A percentile compares a stretch with the other conserved stretches of the same genome.
Conservation (phyloP, 2,888 invertebrate genomes). For the Helobdella robusta region DNA sequence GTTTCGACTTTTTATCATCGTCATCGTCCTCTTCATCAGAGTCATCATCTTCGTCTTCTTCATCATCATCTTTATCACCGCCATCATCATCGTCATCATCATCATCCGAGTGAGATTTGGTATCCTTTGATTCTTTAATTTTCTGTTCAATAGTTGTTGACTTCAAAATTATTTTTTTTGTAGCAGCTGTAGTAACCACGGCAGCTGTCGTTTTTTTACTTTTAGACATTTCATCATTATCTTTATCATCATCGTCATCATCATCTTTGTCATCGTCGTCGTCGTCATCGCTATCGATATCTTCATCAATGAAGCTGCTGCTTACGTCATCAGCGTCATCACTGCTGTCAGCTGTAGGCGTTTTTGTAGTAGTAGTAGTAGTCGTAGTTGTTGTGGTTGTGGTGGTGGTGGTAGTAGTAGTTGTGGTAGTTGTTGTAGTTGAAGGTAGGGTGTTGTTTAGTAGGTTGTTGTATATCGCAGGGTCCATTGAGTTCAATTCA, state of each 20-base stretch:
- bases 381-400: constrained; percentile 17
- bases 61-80: background rate
- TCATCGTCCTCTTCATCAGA: background rate
- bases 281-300: background rate
- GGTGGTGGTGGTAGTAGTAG: constrained; percentile 8
- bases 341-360: background rate
- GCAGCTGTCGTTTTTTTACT: background rate
- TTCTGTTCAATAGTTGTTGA: background rate
- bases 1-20: background rate
- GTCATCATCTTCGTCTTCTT: background rate
- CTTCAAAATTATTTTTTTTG: background rate
- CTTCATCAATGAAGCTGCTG: background rate
- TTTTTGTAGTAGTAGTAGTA: constrained; percentile 21
- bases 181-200: background rate
- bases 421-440: constrained; percentile 8
- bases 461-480: background rate
- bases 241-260: no score
- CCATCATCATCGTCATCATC: background rate
- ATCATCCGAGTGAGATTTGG: background rate
- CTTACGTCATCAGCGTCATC: background rate
- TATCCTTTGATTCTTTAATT: background rate
- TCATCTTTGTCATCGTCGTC: background rate
- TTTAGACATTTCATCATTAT: background rate
- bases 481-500: constrained; percentile 17
- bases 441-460: background rate